Evolutionary conservation across 1,140 invertebrate species (phyloP), one percentile per base, ranked within the genome.

Genomic region (Musca vetustissima): DNA sequence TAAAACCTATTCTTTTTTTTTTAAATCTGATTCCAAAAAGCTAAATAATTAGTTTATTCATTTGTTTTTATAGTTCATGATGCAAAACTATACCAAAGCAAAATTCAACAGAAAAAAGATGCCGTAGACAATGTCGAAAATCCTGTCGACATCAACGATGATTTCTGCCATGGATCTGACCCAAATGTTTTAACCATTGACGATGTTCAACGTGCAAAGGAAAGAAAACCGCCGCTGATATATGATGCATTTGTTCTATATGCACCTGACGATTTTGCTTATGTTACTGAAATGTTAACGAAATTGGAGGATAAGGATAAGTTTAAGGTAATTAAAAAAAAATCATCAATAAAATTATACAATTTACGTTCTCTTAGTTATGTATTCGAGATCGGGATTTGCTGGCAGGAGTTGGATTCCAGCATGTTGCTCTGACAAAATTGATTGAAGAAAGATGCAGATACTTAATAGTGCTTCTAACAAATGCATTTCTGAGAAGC

Each of bases 161-260:
- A 67, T 28, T 25, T 66, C n/a, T 55, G 21, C 1, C 28, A 50
- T 28, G 32, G 22, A 14, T 57, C 64, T 6, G 71, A 72, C 48
- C 22, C 59, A 14, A 57, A 75, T 55, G 75, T 81, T 67, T 64
- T 83, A 48, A 82, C 83, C 72, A 49, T 59, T 83, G 87, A 86
- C 72, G 88, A 89, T 81, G 74, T 86, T 15, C 73, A 82, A 15
- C 81, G 85, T 66, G 72, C 83, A 13, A 79, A 83, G 14, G 76
- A 84, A 74, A 86, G 87, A 17, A 73, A 86, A 64, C 75, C 83
- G 64, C 82, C 84, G 57, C 86, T 88, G 74, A 80, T 77, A 59
- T 92, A 92, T 73, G 88, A 92, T 84, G 90, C 90, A 6, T 91
- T 89, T 76, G 83, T 92, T 36, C 76, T 91, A n/a, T 91, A 86